Percentiles rank a stretch among this genome's conserved stretches.
Conservation (phyloP, 2,888 invertebrate genomes). For the Magallana nippona region DNA sequence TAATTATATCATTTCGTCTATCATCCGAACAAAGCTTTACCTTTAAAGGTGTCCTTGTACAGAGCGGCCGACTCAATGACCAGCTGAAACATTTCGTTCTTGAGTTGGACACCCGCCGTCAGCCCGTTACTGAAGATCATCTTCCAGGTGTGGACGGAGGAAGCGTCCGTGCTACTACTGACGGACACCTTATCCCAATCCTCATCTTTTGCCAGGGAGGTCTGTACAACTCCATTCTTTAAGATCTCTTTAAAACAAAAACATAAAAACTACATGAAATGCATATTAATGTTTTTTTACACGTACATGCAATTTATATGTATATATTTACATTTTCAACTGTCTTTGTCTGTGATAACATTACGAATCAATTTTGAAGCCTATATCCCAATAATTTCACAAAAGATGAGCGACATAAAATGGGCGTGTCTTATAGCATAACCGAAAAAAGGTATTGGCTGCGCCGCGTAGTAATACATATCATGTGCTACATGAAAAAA, state of each 20-base stretch:
- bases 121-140: conserved; percentile 55
- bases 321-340: too few species aligned
- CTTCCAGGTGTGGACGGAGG: conserved; percentile 45
- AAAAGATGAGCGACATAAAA: too few species aligned
- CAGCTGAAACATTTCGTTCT: conserved; percentile 36
- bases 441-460: too few species aligned
- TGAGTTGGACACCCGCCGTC: conserved; percentile 40
- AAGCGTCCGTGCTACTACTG: conserved; percentile 42
- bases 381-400: too few species aligned
- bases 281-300: neutral
- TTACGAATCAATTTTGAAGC: too few species aligned
- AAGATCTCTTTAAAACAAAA: conserved; percentile 48
- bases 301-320: neutral
- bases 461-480: too few species aligned
- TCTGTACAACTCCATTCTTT: conserved; percentile 41
- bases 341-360: too few species aligned
- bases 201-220: conserved; percentile 23
- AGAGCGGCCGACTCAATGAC: conserved; percentile 9
- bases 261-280: neutral
- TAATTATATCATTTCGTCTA: too few species aligned
- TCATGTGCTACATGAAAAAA: too few species aligned
- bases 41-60: conserved; percentile 26
- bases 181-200: conserved; percentile 44
- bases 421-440: too few species aligned
- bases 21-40: neutral